phyloP scores from a whole-genome alignment of 1,140 invertebrate species.

The Chironomus striatipennis region DNA sequence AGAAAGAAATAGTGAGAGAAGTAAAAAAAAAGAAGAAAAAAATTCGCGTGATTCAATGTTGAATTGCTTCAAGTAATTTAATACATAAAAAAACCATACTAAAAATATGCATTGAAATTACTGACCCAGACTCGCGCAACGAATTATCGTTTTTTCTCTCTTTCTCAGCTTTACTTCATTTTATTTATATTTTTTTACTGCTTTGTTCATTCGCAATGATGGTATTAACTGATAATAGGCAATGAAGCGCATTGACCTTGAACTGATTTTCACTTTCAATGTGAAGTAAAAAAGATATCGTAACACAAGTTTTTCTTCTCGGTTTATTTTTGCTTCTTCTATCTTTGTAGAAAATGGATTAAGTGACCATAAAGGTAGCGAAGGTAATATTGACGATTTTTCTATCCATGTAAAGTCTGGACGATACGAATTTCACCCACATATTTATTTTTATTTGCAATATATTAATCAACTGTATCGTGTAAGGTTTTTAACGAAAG shows the following conservation, averaged over 20 bases:
- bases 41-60: slow-evolving; percentile 7
- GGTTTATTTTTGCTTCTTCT: no score
- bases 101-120: slow-evolving; percentile 12
- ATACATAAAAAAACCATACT: slow-evolving; percentile 2
- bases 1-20: neutral
- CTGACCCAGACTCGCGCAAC: neutral
- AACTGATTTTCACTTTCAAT: neutral
- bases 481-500: no score
- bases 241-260: slow-evolving; percentile 11
- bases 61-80: slow-evolving; percentile 1
- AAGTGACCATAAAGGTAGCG: neutral
- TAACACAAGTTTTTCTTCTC: neutral
- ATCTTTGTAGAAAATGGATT: neutral
- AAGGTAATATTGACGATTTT: no score
- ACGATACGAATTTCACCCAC: neutral
- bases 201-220: slow-evolving; percentile 2
- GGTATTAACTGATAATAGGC: slow-evolving; percentile 8
- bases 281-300: neutral
- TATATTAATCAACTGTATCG: neutral
- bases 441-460: neutral
- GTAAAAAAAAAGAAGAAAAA: neutral
- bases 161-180: neutral
- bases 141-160: neutral
- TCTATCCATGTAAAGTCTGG: neutral
- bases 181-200: neutral